A percentile compares a stretch with the other conserved stretches of the same genome.
phyloP scores from a whole-genome alignment of 1,140 invertebrate species.

The Procambarus clarkii region DNA sequence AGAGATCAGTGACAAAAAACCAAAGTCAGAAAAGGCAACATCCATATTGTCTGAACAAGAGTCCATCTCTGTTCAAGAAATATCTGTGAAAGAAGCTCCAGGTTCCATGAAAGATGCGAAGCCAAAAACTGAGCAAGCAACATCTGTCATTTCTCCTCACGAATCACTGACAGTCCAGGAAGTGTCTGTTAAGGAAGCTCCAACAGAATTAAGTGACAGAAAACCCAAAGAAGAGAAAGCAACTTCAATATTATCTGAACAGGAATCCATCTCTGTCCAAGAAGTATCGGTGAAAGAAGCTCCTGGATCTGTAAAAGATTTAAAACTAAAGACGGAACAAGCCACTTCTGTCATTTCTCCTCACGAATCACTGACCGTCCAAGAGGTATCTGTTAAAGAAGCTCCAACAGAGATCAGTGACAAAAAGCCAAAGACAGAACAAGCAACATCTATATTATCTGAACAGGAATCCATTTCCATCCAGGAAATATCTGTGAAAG shows the following conservation, averaged over 20 bases:
- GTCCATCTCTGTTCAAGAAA: constrained; percentile 36
- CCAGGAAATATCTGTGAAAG: constrained; percentile 71
- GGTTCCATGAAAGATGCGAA: constrained; percentile 75
- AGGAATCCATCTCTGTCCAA: constrained; percentile 28
- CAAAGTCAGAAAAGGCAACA: constrained; percentile 36
- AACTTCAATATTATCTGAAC: constrained; percentile 18
- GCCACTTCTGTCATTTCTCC: constrained; percentile 11
- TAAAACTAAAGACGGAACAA: constrained; percentile 27
- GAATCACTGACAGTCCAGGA: constrained; percentile 32
- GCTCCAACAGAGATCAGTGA: constrained; percentile 53
- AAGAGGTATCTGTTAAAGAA: constrained; percentile 50
- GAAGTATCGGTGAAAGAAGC: constrained; percentile 72
- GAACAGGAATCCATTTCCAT: constrained; percentile 30
- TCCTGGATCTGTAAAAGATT: constrained; percentile 72
- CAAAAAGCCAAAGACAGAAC: constrained; percentile 63
- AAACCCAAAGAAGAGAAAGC: constrained; percentile 25
- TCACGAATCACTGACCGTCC: constrained; percentile 17
- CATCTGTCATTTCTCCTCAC: constrained; percentile 74
- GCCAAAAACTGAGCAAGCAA: constrained; percentile 78
- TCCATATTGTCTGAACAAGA: constrained; percentile 35
- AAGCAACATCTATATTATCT: constrained; percentile 47
- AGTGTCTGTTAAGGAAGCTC: constrained; percentile 25
- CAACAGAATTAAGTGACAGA: not conserved
- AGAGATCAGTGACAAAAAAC: constrained; percentile 44
- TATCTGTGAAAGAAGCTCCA: constrained; percentile 77